phyloP scores from a whole-genome alignment of 2,888 invertebrate genomes.

The Hartigia nigra region DNA sequence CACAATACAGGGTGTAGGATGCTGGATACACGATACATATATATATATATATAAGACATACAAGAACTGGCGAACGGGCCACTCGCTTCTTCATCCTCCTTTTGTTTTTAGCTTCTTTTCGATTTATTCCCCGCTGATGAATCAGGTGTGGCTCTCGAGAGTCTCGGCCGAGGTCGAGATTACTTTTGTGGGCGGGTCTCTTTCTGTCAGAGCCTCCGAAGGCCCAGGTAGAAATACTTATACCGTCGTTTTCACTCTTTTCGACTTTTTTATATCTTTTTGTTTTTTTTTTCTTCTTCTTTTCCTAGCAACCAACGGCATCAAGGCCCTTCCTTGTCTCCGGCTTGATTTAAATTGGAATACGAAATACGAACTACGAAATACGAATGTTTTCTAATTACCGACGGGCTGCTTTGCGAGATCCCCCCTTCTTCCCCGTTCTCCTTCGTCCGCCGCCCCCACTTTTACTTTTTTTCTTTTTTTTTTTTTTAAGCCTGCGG shows the following conservation, averaged over 20 bases:
- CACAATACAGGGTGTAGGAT: background rate
- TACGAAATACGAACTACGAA: constrained; percentile 42
- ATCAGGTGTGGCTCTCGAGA: constrained; percentile 57
- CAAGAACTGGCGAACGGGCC: constrained; percentile 6
- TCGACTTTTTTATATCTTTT: constrained; percentile 17
- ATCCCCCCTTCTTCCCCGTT: background rate
- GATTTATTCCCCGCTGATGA: constrained; percentile 63
- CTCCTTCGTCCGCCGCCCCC: background rate
- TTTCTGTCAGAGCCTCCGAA: constrained; percentile 61
- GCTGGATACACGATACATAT: background rate
- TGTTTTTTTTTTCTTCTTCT: constrained; percentile 17
- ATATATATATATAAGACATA: background rate
- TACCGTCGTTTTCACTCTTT: constrained; percentile 18
- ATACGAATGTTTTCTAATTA: constrained; percentile 51
- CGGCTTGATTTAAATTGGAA: constrained; percentile 57
- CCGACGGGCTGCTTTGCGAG: constrained; percentile 12
- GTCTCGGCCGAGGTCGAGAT: constrained; percentile 51
- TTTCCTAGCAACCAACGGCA: constrained; percentile 28
- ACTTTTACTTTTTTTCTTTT: background rate
- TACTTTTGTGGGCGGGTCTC: constrained; percentile 66
- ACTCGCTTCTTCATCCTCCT: constrained; percentile 6
- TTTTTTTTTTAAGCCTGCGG: background rate
- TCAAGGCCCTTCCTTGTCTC: constrained; percentile 13
- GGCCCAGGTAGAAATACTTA: constrained; percentile 42
- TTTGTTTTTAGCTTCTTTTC: constrained; percentile 40